Evolutionary conservation across 2,888 invertebrate species (phyloP).

Genomic region (Phymatocera aterrima): DNA sequence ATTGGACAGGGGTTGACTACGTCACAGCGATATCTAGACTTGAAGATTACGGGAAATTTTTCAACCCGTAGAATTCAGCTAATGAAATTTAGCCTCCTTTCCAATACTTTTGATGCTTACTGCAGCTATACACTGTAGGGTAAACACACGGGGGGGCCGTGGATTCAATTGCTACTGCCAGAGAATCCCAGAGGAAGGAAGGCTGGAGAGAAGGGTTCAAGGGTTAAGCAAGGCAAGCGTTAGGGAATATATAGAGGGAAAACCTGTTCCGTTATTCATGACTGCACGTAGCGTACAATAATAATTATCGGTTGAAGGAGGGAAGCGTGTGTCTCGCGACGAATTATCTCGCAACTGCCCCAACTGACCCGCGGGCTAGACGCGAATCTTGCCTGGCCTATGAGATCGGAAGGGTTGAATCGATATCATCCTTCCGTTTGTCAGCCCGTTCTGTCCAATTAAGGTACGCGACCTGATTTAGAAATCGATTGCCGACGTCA

Average conservation of each 20-base stretch:
- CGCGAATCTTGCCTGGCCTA: background rate
- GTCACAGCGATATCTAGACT: too few relatives aligned
- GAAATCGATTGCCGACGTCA: slow-evolving; percentile 53
- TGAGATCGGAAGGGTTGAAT: background rate
- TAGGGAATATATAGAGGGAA: slow-evolving; percentile 13
- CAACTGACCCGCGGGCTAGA: slow-evolving; percentile 24
- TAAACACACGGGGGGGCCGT: slow-evolving; percentile 70
- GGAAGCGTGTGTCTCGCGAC: slow-evolving; percentile 24
- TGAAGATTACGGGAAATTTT: background rate
- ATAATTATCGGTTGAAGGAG: slow-evolving; percentile 33
- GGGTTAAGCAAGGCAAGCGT: slow-evolving; percentile 29
- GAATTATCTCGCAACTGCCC: slow-evolving; percentile 34
- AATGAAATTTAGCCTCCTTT: background rate
- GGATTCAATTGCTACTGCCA: slow-evolving; percentile 60
- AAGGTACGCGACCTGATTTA: slow-evolving; percentile 42
- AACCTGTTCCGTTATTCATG: slow-evolving; percentile 44
- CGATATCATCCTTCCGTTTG: slow-evolving; percentile 28
- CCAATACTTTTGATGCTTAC: background rate
- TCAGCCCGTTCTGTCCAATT: slow-evolving; percentile 44
- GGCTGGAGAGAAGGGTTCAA: slow-evolving; percentile 20
- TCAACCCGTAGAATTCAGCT: background rate
- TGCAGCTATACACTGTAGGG: background rate
- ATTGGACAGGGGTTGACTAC: background rate
- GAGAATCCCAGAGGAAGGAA: slow-evolving; percentile 28
- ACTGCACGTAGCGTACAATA: slow-evolving; percentile 29